Evolutionary conservation across 2,113 vertebrate species (phyloP).

Genomic region (Prinia subflava): DNA sequence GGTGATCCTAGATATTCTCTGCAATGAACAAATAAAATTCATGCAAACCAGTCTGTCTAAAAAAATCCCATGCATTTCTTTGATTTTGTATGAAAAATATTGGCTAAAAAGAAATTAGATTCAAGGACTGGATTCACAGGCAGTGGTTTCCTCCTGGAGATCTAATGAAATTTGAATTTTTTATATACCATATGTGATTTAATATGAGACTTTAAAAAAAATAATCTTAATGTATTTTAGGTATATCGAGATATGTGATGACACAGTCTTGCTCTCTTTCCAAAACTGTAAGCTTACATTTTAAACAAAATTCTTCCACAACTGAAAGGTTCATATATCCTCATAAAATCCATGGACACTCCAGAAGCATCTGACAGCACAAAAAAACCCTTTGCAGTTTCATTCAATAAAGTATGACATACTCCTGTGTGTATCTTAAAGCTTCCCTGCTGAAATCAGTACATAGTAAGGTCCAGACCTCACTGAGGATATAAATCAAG

Average conservation of each 20-base stretch:
- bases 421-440: neutral
- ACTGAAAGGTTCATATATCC: neutral
- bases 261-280: neutral
- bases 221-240: neutral
- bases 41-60: neutral
- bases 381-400: neutral
- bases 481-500: neutral
- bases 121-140: neutral
- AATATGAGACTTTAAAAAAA: neutral
- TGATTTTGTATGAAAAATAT: neutral
- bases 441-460: neutral
- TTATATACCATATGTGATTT: neutral
- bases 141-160: neutral
- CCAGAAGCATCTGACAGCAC: neutral
- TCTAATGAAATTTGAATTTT: constrained; percentile 24
- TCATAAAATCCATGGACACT: neutral
- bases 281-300: neutral
- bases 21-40: neutral
- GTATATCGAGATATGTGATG: neutral
- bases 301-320: neutral
- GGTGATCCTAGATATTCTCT: neutral
- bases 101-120: neutral
- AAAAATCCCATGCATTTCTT: neutral
- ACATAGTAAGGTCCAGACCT: neutral
- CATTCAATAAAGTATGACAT: neutral